Evolutionary conservation across 2,113 vertebrate genomes (phyloP), one percentile per base, ranked within the genome.

Genomic region (Eidolon helvum): DNA sequence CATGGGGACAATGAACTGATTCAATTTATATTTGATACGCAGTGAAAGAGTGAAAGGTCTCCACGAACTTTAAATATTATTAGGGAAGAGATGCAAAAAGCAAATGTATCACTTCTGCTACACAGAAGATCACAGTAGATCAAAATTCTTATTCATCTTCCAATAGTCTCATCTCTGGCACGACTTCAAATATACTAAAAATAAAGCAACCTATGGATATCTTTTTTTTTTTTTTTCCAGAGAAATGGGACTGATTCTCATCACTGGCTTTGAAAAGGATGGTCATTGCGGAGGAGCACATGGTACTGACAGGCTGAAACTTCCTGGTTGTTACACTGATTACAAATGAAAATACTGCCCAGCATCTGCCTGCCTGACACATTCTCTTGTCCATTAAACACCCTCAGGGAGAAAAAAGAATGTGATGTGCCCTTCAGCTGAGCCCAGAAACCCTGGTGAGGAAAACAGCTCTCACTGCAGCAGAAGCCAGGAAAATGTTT

Each of bases 101-200:
- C 6, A 53, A 87, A 84, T 21, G 12, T 5, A 72, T 78, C 57
- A 9, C 45, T 83, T 35, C 21, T 65, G 5, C 19, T 59, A 38
- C 75, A 96, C 53, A 96, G 48, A 75, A 94, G 24, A 82, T 95
- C 75, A 96, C 38, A 53, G 38, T 82, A 97, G 72, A 90, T 95
- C 59, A 77, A 89, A 97, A 0, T 91, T 91, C 63, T 90, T 90
- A 72, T 87, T 96, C 93, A 95, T 94, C 95, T 0, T 1, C 93
- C 86, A 65, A 83, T 40, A 93, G 53, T 45, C 43, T 63, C 87
- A 87, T 86, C 82, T 93, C 69, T 82, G 82, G 90, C 16, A 0
- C 45, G 71, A 30, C 94, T 97, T 91, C 40, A 97, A 95, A 90
- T 6, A 59, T 50, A 90, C 75, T 94, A 94, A 97, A 82, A 97